Base-by-base conservation (phyloP, 2,113 vertebrate genomes). In the Urocolius indicus region DNA sequence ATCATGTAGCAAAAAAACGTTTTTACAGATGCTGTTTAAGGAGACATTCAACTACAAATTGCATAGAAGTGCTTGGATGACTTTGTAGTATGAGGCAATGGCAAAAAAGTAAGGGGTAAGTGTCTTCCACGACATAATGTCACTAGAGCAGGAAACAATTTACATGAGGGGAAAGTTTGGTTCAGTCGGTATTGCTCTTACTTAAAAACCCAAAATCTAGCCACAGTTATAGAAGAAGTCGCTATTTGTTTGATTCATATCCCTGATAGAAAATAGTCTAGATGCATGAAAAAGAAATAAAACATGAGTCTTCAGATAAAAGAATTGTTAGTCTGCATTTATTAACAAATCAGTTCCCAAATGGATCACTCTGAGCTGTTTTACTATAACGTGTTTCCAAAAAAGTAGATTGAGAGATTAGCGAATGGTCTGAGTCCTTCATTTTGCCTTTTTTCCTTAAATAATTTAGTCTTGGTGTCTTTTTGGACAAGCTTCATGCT, bases 401-500 rank as follows among this genome's bases (percentile, higher is more conserved):
- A 94, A 95, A 89, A 21, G 77, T 63, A 74, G 74, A 75, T 26
- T 77, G 87, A 59, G 48, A 82, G 46, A 41, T 94, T 88, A 63
- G 23, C 66, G 46, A 93, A 74, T 87, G 12, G n/a, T 93, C 89
- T 68, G 43, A 91, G 21, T 79, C 34, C 72, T 84, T 87, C 27
- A 78, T 55, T 88, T 95, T 88, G 45, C 29, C 8, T 17, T 55
- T 88, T 95, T 88, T 48, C 29, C 8, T 17, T 87, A 65, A 72
- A 77, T 83, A 87, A 87, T 84, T 91, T 89, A 75, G 46, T 72
- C 71, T 71, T 52, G 9, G 17, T 96, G 38, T 88, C 90, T 82
- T 93, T 88, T 87, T 82, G 22, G 54, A 96, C 30, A 93, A 91
- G 57, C 10, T 55, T 89, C 93, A 95, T 81, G 57, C 87, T 95